Percentiles rank a stretch among this genome's conserved stretches.
Evolutionary conservation across 2,888 invertebrate species (phyloP).

Genomic region (Antheraea yamamai): DNA sequence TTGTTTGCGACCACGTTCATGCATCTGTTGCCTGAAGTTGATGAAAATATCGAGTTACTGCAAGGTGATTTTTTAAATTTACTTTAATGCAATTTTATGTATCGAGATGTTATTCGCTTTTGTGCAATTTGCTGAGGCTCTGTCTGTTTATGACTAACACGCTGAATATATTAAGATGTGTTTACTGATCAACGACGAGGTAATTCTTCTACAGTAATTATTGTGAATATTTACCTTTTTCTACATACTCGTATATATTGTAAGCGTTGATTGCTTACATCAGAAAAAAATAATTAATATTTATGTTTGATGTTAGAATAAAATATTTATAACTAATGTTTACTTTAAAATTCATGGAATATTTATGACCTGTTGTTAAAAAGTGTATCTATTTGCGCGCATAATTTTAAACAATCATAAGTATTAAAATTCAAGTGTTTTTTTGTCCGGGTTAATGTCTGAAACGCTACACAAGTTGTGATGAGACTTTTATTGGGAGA

Average conservation of each 20-base stretch:
- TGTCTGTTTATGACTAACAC: not conserved
- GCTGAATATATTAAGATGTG: not conserved
- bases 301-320: not conserved
- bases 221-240: not conserved
- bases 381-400: not conserved
- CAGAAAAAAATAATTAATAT: not conserved
- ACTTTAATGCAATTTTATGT: not conserved
- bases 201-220: not conserved
- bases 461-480: no score
- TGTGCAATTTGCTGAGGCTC: not conserved
- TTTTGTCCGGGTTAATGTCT: no score
- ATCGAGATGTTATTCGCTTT: not conserved
- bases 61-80: conserved; percentile 64
- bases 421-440: not conserved
- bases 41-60: conserved; percentile 84
- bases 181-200: not conserved
- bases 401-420: not conserved
- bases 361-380: not conserved
- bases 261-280: not conserved
- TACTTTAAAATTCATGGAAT: not conserved
- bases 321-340: not conserved
- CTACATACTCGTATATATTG: not conserved
- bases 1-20: conserved; percentile 91
- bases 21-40: conserved; percentile 91
- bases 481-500: no score